Conservation (phyloP, 2,888 invertebrate species). For the Morpho achilles region DNA sequence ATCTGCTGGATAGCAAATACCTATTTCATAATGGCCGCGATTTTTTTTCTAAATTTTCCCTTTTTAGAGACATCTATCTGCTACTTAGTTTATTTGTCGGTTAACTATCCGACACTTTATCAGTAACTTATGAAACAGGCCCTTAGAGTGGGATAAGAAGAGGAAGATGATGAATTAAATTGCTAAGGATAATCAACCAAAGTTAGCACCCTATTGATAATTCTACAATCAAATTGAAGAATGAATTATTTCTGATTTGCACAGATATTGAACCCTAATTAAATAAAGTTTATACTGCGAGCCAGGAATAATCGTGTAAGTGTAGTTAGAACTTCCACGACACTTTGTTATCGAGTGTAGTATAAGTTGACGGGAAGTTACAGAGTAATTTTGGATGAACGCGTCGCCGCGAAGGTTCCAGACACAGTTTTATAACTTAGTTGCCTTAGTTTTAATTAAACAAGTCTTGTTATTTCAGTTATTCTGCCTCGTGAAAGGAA, state of each 20-base stretch:
- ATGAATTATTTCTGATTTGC: background rate
- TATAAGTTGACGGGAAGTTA: slow-evolving; percentile 44
- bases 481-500: background rate
- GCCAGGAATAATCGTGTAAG: slow-evolving; percentile 38
- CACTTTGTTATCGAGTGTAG: slow-evolving; percentile 45
- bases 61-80: no score
- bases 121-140: no score
- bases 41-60: no score
- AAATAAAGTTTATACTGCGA: slow-evolving; percentile 22
- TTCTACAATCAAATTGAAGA: background rate
- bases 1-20: no score
- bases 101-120: no score
- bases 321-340: slow-evolving; percentile 50
- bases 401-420: slow-evolving; percentile 47
- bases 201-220: background rate
- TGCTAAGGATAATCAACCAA: no score
- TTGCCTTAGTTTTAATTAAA: slow-evolving; percentile 56
- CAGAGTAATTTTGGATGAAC: slow-evolving; percentile 42
- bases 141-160: no score
- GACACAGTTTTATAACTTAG: slow-evolving; percentile 55
- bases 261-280: background rate
- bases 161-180: no score
- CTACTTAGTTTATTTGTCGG: no score
- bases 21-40: no score
- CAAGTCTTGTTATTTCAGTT: slow-evolving; percentile 26